Conservation (phyloP, 1,140 invertebrate genomes). For the Hyles euphorbiae region DNA sequence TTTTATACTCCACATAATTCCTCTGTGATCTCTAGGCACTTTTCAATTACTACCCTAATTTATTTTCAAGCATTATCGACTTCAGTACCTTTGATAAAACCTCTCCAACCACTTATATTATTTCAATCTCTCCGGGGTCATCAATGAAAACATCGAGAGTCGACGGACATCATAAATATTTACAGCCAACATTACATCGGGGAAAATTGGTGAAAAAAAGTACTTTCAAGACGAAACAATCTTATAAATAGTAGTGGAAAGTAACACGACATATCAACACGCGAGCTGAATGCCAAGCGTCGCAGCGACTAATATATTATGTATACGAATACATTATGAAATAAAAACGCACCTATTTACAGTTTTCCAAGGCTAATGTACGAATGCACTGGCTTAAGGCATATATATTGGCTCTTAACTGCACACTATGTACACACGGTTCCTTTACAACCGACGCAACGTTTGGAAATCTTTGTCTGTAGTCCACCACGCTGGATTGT, state of each 20-base stretch:
- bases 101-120: too few relatives aligned
- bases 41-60: too few relatives aligned
- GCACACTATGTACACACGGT: too few relatives aligned
- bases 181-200: slow-evolving; percentile 38
- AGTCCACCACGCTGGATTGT: too few relatives aligned
- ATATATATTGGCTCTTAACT: too few relatives aligned
- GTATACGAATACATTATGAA: slow-evolving; percentile 18
- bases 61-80: too few relatives aligned
- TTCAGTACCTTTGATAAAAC: too few relatives aligned
- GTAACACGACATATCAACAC: slow-evolving; percentile 37
- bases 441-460: too few relatives aligned
- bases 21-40: too few relatives aligned
- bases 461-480: too few relatives aligned
- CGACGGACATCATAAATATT: slow-evolving; percentile 13
- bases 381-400: too few relatives aligned
- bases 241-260: slow-evolving; percentile 53
- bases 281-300: slow-evolving; percentile 31
- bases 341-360: neutral
- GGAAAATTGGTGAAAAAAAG: slow-evolving; percentile 50
- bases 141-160: slow-evolving; percentile 1
- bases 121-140: neutral
- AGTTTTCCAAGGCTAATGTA: neutral
- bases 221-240: slow-evolving; percentile 40
- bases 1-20: too few relatives aligned
- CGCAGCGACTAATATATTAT: slow-evolving; percentile 41